A percentile compares a stretch with the other conserved stretches of the same genome.
Evolutionary conservation across 2,888 invertebrate species (phyloP).

Genomic region (Homarus gammarus): DNA sequence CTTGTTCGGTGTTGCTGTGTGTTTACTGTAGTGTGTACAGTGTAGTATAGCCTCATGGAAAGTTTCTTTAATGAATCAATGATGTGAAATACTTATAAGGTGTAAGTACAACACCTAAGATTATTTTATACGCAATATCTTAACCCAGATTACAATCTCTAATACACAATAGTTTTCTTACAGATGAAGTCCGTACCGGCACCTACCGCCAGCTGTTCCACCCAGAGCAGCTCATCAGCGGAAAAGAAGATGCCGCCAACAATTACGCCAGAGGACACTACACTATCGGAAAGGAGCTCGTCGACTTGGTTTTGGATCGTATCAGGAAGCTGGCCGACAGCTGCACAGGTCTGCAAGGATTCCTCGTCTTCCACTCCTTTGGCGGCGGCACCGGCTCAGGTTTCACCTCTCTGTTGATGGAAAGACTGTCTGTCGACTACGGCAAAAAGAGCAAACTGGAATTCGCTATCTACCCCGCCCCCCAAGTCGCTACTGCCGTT

Average conservation of each 20-base stretch:
- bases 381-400: constrained; percentile 96
- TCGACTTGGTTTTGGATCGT: constrained; percentile 86
- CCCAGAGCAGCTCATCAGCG: constrained; percentile 82
- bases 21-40: background rate
- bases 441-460: constrained; percentile 97
- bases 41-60: background rate
- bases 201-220: constrained; percentile 81
- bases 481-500: constrained; percentile 86
- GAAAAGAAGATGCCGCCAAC: constrained; percentile 81
- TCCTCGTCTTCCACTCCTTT: constrained; percentile 94
- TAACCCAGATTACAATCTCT: background rate
- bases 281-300: constrained; percentile 86
- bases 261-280: constrained; percentile 84
- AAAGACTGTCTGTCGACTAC: constrained; percentile 95
- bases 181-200: constrained; percentile 80
- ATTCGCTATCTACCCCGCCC: constrained; percentile 97
- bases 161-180: constrained; percentile 10
- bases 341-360: constrained; percentile 85
- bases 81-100: too few relatives aligned
- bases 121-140: background rate
- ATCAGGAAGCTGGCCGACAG: constrained; percentile 89
- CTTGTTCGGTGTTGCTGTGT: too few relatives aligned
- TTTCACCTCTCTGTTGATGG: constrained; percentile 97
- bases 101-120: background rate
- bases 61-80: too few relatives aligned